Evolutionary conservation across 2,888 invertebrate genomes (phyloP).

Genomic region (Chironomus riparius): DNA sequence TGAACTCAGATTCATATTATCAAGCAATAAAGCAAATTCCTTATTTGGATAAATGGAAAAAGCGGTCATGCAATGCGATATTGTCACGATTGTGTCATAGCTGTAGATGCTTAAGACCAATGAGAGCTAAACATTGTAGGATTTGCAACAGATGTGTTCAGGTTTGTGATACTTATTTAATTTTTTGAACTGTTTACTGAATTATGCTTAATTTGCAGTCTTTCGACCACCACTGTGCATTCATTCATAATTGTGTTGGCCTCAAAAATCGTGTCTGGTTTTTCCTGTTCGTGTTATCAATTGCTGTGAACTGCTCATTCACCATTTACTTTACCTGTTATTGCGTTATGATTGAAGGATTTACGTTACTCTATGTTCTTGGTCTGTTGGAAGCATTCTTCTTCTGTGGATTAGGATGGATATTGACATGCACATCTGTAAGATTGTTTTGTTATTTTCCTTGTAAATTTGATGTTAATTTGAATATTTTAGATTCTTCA

Average conservation of each 20-base stretch:
- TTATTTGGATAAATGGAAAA: slow-evolving; percentile 87
- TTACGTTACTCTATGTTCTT: slow-evolving; percentile 74
- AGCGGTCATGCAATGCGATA: slow-evolving; percentile 58
- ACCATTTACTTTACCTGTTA: slow-evolving; percentile 83
- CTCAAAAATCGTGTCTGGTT: slow-evolving; percentile 89
- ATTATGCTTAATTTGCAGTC: slow-evolving; percentile 40
- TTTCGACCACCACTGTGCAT: slow-evolving; percentile 93
- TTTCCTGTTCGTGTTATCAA: slow-evolving; percentile 77
- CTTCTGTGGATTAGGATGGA: slow-evolving; percentile 80
- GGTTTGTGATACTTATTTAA: not conserved
- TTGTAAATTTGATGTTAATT: not conserved
- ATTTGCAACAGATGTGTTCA: slow-evolving; percentile 78
- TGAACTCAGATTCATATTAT: slow-evolving; percentile 84
- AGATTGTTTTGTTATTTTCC: slow-evolving; percentile 36
- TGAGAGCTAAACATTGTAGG: slow-evolving; percentile 85
- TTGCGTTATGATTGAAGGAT: slow-evolving; percentile 74
- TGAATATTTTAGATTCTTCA: slow-evolving; percentile 61
- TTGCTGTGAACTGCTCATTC: slow-evolving; percentile 79
- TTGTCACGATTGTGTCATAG: slow-evolving; percentile 81
- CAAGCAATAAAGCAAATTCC: slow-evolving; percentile 86
- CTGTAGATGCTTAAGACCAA: slow-evolving; percentile 75
- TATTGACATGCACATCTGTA: slow-evolving; percentile 79
- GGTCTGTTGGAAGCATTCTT: slow-evolving; percentile 73
- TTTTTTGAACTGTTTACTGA: slow-evolving; percentile 33
- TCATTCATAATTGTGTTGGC: slow-evolving; percentile 91